A percentile compares a stretch with the other conserved stretches of the same genome.
Conservation (phyloP, 2,797 vertebrate genomes). For the Acanthornis magna region DNA sequence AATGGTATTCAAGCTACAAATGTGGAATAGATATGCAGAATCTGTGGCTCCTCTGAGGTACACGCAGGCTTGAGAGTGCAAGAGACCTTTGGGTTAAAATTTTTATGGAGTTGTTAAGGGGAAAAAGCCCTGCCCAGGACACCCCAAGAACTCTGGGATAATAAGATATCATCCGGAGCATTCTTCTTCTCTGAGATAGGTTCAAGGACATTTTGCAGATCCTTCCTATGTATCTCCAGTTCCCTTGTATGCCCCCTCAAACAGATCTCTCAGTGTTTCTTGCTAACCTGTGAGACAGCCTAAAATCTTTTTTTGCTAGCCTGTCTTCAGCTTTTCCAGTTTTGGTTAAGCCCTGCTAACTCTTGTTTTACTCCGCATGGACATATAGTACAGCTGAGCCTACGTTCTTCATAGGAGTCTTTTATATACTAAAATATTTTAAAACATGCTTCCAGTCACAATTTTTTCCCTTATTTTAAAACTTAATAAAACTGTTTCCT, state of each 20-base stretch:
- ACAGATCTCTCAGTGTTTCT: neutral
- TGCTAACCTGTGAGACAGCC: neutral
- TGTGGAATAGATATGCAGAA: neutral
- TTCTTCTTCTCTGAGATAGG: neutral
- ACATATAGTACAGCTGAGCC: neutral
- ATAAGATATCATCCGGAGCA: neutral
- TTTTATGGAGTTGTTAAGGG: neutral
- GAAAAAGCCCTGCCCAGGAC: neutral
- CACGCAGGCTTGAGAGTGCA: neutral
- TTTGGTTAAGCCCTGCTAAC: neutral
- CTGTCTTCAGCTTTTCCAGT: neutral
- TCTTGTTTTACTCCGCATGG: neutral
- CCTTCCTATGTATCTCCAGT: neutral
- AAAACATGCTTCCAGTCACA: fast-evolving
- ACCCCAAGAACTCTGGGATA: neutral
- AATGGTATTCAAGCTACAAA: neutral
- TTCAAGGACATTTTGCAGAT: neutral
- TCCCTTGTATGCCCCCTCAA: neutral
- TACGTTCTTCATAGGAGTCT: neutral
- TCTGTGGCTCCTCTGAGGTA: neutral
- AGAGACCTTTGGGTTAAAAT: neutral
- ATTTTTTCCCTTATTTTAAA: neutral
- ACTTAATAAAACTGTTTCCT: neutral
- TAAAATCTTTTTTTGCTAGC: neutral
- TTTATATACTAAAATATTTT: neutral